These are phyloP conservation scores for Galagoides demidoff DNA, from an alignment of 2,797 vertebrate genomes.

Conservation along the genomic window DNA sequence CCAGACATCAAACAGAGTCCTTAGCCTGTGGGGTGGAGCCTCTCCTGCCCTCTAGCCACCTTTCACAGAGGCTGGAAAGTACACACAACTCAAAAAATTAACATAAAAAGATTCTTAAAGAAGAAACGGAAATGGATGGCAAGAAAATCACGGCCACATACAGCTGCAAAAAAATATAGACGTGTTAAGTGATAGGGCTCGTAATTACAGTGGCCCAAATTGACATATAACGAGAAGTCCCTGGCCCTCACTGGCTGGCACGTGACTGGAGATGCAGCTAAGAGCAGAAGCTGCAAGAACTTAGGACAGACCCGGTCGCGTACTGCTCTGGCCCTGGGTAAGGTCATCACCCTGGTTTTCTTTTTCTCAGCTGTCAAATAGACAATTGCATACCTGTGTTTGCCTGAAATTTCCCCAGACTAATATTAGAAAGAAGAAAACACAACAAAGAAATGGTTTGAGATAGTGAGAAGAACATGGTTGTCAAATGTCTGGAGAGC, in stretches of 20 bases:
- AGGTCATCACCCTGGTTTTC: not conserved
- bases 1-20: not conserved
- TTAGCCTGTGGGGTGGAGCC: not conserved
- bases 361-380: not conserved
- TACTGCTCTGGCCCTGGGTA: no score
- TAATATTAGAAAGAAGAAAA: not conserved
- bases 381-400: not conserved
- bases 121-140: not conserved
- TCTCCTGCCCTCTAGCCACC: not conserved
- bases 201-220: not conserved
- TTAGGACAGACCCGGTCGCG: not conserved
- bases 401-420: not conserved
- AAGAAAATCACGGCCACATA: not conserved
- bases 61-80: not conserved
- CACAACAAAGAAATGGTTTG: not conserved
- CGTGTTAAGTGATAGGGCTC: not conserved
- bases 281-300: not conserved
- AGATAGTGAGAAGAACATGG: not conserved
- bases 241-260: not conserved
- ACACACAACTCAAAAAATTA: conserved; percentile 46
- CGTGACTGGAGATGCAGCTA: not conserved
- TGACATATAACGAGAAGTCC: not conserved
- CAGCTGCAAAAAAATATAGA: not conserved
- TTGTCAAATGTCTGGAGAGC: not conserved
- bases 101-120: not conserved